A percentile compares a stretch with the other conserved stretches of the same genome.
These are phyloP conservation scores for Meiosimyza decipiens DNA, from an alignment of 2,888 invertebrate species.

Conservation along the genomic window DNA sequence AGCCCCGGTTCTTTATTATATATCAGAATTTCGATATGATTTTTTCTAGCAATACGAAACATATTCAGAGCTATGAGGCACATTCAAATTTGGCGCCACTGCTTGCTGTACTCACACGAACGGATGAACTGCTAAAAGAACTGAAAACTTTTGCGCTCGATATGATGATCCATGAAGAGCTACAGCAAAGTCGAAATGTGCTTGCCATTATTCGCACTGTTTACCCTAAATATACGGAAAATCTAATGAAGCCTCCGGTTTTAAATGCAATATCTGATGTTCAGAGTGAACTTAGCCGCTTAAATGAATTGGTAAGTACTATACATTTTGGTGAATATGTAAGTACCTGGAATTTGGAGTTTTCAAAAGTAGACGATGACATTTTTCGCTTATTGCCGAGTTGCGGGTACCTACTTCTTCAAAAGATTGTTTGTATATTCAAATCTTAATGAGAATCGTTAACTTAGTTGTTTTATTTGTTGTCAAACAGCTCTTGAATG, in stretches of 20 bases:
- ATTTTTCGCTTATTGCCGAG: no score
- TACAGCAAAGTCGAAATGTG: constrained; percentile 54
- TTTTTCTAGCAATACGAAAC: constrained; percentile 56
- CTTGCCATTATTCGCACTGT: constrained; percentile 57
- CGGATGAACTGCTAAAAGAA: constrained; percentile 55
- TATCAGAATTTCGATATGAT: not conserved
- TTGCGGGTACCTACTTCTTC: no score
- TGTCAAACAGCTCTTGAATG: constrained; percentile 50
- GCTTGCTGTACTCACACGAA: constrained; percentile 57
- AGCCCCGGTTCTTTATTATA: no score
- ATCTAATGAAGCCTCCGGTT: constrained; percentile 58
- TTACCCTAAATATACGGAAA: constrained; percentile 59
- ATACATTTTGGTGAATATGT: not conserved
- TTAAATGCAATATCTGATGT: constrained; percentile 61
- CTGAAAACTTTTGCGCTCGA: constrained; percentile 52
- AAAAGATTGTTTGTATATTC: no score
- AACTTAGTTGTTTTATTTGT: not conserved
- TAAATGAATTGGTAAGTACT: constrained; percentile 52
- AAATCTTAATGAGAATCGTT: not conserved
- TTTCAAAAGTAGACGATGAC: no score
- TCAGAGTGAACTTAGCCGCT: constrained; percentile 57
- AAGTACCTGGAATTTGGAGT: not conserved
- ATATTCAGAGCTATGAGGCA: constrained; percentile 64
- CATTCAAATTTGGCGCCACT: constrained; percentile 60
- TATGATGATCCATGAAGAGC: constrained; percentile 51